Evolutionary conservation across 92 coral and sea anemone species (phyloP), one percentile per base, ranked within the genome.

Genomic region (Scolanthus callimorphus): DNA sequence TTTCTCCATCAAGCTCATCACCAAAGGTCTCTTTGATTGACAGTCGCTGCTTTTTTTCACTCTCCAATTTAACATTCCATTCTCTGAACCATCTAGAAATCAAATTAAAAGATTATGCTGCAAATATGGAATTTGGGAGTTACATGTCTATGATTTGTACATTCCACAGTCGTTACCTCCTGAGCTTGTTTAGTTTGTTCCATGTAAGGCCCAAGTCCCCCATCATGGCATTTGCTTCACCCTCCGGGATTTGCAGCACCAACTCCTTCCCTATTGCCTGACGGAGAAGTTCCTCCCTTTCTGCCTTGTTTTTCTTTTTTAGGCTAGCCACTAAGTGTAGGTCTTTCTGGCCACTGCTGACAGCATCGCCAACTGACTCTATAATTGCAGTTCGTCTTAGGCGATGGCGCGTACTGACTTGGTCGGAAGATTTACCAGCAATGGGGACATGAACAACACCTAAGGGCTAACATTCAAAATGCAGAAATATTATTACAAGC

Each of bases 41-140:
- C 4, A 3, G 24, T 25, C 67, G 4, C 49, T 58, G 67, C 38
- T 70, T 70, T 34, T 48, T 59, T 37, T 59, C 59, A 25, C 67
- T 59, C 57, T 59, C 67, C 67, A 46, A 45, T 20, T 69, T 46
- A 49, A 68, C 30, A 12, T 66, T 59, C 59, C 76, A 58, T 30
- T 57, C 28, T 8, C 30, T 38, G 27, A 66, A 69, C 76, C 67
- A 58, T 23, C 76, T 47, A 25, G 2, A 39, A 23, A 17, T 17
- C 11, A 47, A 43, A 54, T 48, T 29, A 19, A 10, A 28, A 1
- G 1, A 21, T 49, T 3, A 20, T 10, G n/a, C n/a, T n/a, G n/a
- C 12, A 53, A 13, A 21, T 49, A 21, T 49, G 25, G 10, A 49
- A 1, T 3, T 49, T 49, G 21, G n/a, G n/a, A n/a, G n/a, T 49